These are phyloP conservation scores for Sparidentex hasta DNA, from an alignment of 2,797 vertebrate species.

Conservation along the genomic window DNA sequence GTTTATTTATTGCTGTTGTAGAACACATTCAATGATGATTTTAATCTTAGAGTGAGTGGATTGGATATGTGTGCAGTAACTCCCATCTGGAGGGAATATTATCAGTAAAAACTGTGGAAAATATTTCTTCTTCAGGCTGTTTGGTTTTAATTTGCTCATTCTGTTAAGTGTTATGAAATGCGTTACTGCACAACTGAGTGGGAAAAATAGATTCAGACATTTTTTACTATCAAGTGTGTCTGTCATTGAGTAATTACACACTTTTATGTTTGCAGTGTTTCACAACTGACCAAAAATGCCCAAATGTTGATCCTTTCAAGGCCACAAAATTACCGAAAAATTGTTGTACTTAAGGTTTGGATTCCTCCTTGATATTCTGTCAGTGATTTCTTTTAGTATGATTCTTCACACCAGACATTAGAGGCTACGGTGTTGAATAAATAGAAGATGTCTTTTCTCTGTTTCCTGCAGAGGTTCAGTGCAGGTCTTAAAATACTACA, in stretches of 20 bases:
- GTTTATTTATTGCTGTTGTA: too few species aligned
- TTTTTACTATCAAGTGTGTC: neutral
- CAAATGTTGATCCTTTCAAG: neutral
- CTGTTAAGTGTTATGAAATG: neutral
- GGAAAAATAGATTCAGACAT: conserved; percentile 1
- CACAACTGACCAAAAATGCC: neutral
- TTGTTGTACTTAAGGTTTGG: neutral
- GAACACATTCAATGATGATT: neutral
- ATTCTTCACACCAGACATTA: neutral
- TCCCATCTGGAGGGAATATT: neutral
- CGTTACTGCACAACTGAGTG: neutral
- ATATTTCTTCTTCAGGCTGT: neutral
- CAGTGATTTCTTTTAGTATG: neutral
- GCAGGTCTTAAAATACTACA: neutral
- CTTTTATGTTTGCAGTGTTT: neutral
- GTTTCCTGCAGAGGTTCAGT: neutral
- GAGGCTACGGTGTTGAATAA: neutral
- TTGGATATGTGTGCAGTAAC: neutral
- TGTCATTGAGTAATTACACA: conserved; percentile 7
- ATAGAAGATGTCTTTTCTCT: neutral
- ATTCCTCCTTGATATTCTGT: neutral
- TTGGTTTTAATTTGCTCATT: neutral
- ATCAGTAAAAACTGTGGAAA: neutral
- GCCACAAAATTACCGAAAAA: neutral
- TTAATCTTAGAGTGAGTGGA: neutral